Evolutionary conservation across 2,888 invertebrate genomes (phyloP), one percentile per base, ranked within the genome.

Genomic region (Drosophila basisetae): DNA sequence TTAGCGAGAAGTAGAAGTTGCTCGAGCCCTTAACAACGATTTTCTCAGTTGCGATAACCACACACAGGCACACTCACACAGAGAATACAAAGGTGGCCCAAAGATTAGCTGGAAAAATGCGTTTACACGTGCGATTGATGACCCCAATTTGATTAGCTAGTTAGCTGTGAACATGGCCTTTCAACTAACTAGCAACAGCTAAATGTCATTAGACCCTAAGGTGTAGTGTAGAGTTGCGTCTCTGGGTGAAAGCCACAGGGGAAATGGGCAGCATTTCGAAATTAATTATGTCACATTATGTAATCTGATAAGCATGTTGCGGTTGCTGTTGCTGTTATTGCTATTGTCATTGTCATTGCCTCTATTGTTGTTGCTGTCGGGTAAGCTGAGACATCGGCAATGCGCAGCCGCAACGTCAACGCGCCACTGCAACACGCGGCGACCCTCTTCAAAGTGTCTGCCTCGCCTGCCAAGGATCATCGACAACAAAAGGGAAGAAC

Each of bases 271-370:
- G 74, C 78, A 83, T 84, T 83, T 89, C 80, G 76, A 88, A 93
- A 93, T 92, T 92, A 92, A 93, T 93, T 92, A 92, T 93, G 92
- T 91, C 92, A 92, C 89, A 92, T 93, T 92, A 92, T 91, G 92
- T 92, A 92, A 92, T 90, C 89, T 91, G 92, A 92, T 92, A 91
- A 92, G 89, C 82, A 59, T 55, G 39, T 50, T 83, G 81, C 66
- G 84, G 80, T 80, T 74, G 71, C 65, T 68, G 74, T 77, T 73
- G 71, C 65, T 68, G 74, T 68, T 70, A 7, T 71, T 71, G 61
- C 55, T 62, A 59, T 77, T 67, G 58, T 50, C 28, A 63, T 68
- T 58, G 80, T 76, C 76, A 67, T 69, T 76, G 71, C 47, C 64
- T 58, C 47, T 63, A 53, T 69, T 41, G 50, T 55, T 66, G 43